Evolutionary conservation across 2,113 vertebrate species (phyloP), one percentile per base, ranked within the genome.

Genomic region (Neopipo cinnamomea): DNA sequence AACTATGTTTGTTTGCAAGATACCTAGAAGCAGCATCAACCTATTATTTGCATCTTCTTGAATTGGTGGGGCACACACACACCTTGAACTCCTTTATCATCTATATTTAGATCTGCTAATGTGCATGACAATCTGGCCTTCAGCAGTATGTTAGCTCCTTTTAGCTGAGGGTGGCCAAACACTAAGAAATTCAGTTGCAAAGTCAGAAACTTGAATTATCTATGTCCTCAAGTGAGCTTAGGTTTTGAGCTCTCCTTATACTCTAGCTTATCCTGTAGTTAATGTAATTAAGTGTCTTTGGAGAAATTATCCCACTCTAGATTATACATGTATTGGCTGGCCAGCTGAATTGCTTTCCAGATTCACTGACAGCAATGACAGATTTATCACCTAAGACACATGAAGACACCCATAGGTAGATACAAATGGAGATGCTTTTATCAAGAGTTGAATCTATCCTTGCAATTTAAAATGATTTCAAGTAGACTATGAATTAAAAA

Each of bases 401-500:
- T 22, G 25, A 37, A 59, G 12, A 77, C 61, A 47, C 18, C 14
- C 47, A 47, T 2, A 67, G 22, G 31, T 61, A 77, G 27, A 33
- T 20, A 25, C 20, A 89, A 93, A 82, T 41, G 12, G 13, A 75
- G 27, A 30, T 61, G 42, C 6, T 85, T 93, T 81, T 61, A 52
- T 52, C 21, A 59, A 47, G 23, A 55, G 5, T 39, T 72, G 24
- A 85, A 52, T 65, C 30, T 89, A 71, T 33, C 39, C 47, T 85
- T 81, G 18, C 8, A 78, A 50, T 81, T 83, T 80, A 65, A 55
- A 3, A 6, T 58, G 19, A 71, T 82, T 71, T 80, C 31, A 80
- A 53, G 23, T 52, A 79, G 63, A 56, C 20, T 58, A 22, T 42
- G 22, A 77, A 71, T 84, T 89, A 81, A 94, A 94, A 91, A 70